These are phyloP conservation scores for Umimayanthus chanpuru DNA, from an alignment of 92 coral and sea anemone genomes.

Conservation along the genomic window DNA sequence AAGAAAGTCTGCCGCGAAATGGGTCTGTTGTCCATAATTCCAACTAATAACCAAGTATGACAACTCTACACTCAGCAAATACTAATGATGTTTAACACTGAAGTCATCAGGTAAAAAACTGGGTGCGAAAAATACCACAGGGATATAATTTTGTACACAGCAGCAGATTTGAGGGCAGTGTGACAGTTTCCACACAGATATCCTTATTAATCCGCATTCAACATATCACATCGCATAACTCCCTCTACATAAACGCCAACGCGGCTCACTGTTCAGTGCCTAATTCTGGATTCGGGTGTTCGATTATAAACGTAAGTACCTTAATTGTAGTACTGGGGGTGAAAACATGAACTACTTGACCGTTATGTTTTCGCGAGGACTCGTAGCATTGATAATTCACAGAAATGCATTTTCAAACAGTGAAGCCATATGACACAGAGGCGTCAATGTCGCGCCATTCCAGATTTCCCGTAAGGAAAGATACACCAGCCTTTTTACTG, in stretches of 20 bases:
- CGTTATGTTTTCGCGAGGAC: not conserved
- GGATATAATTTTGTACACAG: constrained; percentile 33
- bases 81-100: not conserved
- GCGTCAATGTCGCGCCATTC: not conserved
- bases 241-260: not conserved
- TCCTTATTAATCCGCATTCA: constrained; percentile 28
- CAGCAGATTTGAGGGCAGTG: constrained; percentile 9
- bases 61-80: constrained; percentile 11
- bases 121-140: not conserved
- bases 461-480: not conserved
- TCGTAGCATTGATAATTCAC: not conserved
- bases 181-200: constrained; percentile 20
- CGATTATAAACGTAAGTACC: not conserved
- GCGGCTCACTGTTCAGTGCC: not conserved
- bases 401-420: not conserved
- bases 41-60: not conserved
- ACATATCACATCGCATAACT: constrained; percentile 30
- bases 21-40: constrained; percentile 36
- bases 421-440: not conserved
- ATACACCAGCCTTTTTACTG: not conserved
- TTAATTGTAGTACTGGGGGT: not conserved
- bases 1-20: constrained; percentile 36
- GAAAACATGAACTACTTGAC: not conserved
- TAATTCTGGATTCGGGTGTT: constrained; percentile 11
- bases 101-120: not conserved